Conservation (phyloP, 1,140 invertebrate genomes). For the Bombus breviceps region DNA sequence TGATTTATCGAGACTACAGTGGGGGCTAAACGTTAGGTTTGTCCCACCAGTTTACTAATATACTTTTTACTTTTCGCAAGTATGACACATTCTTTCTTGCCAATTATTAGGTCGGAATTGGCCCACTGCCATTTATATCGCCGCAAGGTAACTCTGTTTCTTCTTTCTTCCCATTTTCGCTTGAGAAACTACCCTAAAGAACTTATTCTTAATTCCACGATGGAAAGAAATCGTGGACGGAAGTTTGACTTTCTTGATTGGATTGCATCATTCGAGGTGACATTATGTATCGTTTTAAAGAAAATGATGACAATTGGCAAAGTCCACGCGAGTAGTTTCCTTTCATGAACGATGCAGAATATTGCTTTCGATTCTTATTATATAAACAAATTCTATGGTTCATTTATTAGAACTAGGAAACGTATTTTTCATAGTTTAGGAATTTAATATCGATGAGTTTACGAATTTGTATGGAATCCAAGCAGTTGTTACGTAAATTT, state of each 20-base stretch:
- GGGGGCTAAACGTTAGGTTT: slow-evolving; percentile 32
- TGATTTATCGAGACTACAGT: slow-evolving; percentile 58
- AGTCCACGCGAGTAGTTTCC: neutral
- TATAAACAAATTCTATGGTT: neutral
- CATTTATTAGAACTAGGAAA: neutral
- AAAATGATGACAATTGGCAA: neutral
- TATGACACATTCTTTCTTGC: slow-evolving; percentile 68
- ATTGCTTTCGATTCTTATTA: neutral
- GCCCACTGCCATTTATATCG: slow-evolving; percentile 32
- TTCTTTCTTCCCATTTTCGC: slow-evolving; percentile 56
- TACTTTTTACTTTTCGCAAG: slow-evolving; percentile 47
- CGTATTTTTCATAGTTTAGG: neutral
- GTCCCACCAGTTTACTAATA: slow-evolving; percentile 43
- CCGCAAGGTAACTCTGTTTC: slow-evolving; percentile 54
- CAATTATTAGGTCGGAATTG: slow-evolving; percentile 68
- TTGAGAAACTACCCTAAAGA: slow-evolving; percentile 50
- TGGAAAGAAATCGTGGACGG: neutral
- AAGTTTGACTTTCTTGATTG: slow-evolving; percentile 1
- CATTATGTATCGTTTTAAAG: neutral
- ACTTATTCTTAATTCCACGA: slow-evolving; percentile 5
- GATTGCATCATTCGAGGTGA: neutral
- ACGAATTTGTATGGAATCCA: neutral
- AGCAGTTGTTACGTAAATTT: neutral
- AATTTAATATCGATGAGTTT: neutral
- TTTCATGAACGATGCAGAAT: no score